Evolutionary conservation across 1,140 invertebrate species (phyloP).

Genomic region (Hypsibius dujardini): DNA sequence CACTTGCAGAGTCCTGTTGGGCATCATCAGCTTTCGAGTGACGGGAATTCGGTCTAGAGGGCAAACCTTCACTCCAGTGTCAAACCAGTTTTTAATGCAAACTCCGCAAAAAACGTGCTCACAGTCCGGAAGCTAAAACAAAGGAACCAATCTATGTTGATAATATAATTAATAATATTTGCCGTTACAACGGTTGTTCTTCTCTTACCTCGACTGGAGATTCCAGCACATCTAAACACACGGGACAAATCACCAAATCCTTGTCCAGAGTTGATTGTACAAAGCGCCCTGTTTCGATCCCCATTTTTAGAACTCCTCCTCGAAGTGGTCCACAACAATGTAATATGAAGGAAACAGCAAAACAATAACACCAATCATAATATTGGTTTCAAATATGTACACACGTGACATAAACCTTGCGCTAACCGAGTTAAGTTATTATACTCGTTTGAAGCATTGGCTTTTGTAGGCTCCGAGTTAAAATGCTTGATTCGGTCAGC

Average conservation of each 20-base stretch:
- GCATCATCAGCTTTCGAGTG: neutral
- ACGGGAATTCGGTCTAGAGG: slow-evolving; percentile 5
- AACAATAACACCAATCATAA: too few relatives aligned
- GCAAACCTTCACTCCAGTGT: neutral
- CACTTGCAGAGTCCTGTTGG: neutral
- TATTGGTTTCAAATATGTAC: too few relatives aligned
- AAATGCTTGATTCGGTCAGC: too few relatives aligned
- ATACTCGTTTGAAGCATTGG: too few relatives aligned
- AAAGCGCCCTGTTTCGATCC: neutral
- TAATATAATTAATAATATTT: neutral
- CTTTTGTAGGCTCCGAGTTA: too few relatives aligned
- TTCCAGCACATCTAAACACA: slow-evolving; percentile 1
- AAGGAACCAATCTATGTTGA: neutral
- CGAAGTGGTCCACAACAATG: too few relatives aligned
- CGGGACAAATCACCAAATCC: slow-evolving; percentile 1
- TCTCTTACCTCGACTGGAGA: neutral
- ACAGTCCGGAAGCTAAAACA: neutral
- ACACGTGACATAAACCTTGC: too few relatives aligned
- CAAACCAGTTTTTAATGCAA: neutral
- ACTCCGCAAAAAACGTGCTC: neutral
- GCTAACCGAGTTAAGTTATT: too few relatives aligned
- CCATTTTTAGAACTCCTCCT: neutral
- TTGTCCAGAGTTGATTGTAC: neutral
- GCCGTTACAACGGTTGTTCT: neutral
- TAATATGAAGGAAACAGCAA: too few relatives aligned